A percentile compares a stretch with the other conserved stretches of the same genome.
Conservation (phyloP, 2,113 vertebrate species). For the Piliocolobus tephrosceles region DNA sequence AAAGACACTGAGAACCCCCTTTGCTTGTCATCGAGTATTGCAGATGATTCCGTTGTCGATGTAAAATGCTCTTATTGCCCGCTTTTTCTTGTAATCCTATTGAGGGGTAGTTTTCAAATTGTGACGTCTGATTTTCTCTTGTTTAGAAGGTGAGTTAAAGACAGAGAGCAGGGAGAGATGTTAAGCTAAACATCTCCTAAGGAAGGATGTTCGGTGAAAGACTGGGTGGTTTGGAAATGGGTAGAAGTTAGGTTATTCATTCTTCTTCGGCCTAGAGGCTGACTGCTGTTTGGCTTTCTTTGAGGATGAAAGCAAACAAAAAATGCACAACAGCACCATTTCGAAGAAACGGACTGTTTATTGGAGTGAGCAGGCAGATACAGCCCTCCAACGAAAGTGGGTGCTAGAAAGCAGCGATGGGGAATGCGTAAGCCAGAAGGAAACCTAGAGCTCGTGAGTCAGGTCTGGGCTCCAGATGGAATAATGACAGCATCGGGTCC, state of each 20-base stretch:
- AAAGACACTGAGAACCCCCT: conserved; percentile 61
- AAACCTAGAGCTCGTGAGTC: neutral
- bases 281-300: neutral
- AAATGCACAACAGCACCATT: too few relatives aligned
- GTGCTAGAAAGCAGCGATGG: neutral
- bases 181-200: neutral
- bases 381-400: neutral
- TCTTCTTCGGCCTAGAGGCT: neutral
- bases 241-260: neutral
- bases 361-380: neutral
- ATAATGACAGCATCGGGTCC: rapidly evolving
- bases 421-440: neutral
- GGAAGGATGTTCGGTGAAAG: neutral
- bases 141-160: neutral
- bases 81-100: conserved; percentile 3
- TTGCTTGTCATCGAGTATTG: conserved; percentile 55
- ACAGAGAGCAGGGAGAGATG: neutral
- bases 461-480: neutral
- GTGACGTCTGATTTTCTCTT: neutral
- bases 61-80: conserved; percentile 66
- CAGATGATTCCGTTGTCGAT: conserved; percentile 8
- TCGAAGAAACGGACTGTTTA: neutral
- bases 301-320: neutral
- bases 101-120: conserved; percentile 47
- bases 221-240: conserved; percentile 1